Conservation (phyloP, 2,113 vertebrate genomes). For the Uria lomvia region DNA sequence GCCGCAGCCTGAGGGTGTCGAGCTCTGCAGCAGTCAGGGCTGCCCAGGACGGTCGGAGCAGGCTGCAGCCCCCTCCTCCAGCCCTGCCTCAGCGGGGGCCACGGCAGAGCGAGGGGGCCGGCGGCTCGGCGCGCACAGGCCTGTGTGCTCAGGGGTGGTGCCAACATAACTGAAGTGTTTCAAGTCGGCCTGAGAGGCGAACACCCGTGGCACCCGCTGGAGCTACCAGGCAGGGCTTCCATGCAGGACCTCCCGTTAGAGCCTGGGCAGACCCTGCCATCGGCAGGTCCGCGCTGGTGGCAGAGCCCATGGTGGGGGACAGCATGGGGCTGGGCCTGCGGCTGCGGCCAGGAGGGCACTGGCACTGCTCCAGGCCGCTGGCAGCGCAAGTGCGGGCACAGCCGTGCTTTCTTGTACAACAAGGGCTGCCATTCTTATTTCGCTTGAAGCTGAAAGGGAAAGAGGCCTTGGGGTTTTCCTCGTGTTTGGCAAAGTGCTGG, state of each 20-base stretch:
- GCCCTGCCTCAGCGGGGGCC: neutral
- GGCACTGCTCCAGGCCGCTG: neutral
- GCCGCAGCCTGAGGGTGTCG: accelerated
- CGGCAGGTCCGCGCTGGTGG: neutral
- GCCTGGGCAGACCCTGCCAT: neutral
- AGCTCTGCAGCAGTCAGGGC: neutral
- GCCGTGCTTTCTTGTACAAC: too few species aligned
- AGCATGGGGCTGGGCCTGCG: neutral
- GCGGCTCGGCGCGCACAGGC: neutral
- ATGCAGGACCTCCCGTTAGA: neutral
- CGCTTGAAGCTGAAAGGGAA: neutral
- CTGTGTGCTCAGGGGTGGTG: neutral
- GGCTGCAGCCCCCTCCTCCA: neutral
- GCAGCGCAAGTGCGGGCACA: neutral
- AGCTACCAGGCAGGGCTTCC: neutral
- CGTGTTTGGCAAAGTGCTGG: neutral
- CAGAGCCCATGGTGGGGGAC: neutral
- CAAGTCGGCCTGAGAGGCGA: neutral
- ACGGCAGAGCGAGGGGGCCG: neutral
- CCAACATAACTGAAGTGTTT: neutral
- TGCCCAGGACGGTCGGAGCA: neutral
- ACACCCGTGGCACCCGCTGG: neutral
- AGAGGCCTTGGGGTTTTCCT: neutral
- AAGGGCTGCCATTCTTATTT: neutral
- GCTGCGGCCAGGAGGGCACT: neutral